Conservation (phyloP, 2,113 vertebrate genomes). For the Lophura nycthemera region DNA sequence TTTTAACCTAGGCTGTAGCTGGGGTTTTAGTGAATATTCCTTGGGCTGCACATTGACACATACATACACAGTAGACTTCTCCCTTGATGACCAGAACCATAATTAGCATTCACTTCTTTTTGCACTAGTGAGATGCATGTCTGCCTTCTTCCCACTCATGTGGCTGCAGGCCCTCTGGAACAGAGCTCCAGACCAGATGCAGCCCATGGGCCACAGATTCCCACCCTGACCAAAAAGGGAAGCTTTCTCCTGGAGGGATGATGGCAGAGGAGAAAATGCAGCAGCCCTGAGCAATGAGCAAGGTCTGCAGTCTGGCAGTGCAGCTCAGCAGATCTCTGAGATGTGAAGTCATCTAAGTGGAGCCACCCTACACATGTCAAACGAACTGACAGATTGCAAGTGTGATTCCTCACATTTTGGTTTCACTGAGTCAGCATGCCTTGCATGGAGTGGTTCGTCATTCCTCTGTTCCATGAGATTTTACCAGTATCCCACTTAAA, state of each 20-base stretch:
- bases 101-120: not conserved
- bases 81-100: not conserved
- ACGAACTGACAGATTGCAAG: not conserved
- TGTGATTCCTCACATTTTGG: fast-evolving
- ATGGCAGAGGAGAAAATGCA: not conserved
- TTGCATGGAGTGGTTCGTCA: fast-evolving
- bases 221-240: not conserved
- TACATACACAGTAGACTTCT: not conserved
- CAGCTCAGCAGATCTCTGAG: not conserved
- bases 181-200: not conserved
- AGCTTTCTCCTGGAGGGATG: not conserved
- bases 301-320: not conserved
- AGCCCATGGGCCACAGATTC: not conserved
- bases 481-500: not conserved
- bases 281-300: not conserved
- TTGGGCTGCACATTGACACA: not conserved
- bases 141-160: not conserved
- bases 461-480: not conserved
- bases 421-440: not conserved
- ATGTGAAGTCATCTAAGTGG: not conserved
- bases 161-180: not conserved
- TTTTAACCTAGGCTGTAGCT: not conserved
- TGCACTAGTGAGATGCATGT: not conserved
- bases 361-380: not conserved
- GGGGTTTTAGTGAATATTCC: not conserved